Evolutionary conservation across 1,140 invertebrate genomes (phyloP).

Genomic region (Ooceraea biroi): DNA sequence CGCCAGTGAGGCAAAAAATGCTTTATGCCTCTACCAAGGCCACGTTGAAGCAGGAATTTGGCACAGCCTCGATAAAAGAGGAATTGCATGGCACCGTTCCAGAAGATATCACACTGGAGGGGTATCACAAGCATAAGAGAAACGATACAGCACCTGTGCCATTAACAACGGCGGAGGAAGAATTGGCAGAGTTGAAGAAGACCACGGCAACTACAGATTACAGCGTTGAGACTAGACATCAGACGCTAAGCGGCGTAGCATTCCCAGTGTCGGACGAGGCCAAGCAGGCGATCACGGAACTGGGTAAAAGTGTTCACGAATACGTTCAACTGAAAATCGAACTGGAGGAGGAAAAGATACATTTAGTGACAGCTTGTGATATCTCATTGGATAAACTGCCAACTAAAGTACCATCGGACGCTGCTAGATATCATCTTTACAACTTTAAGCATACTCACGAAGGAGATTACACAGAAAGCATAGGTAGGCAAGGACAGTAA

Average conservation of each 20-base stretch:
- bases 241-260: conserved; percentile 95
- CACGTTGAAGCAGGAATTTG: conserved; percentile 98
- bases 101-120: conserved; percentile 93
- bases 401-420: conserved; percentile 92
- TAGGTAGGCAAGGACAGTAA: conserved; percentile 86
- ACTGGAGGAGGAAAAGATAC: conserved; percentile 92
- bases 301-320: conserved; percentile 89
- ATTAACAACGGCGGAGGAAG: conserved; percentile 95
- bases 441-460: conserved; percentile 97
- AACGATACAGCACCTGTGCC: conserved; percentile 94
- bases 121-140: conserved; percentile 93
- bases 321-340: conserved; percentile 94
- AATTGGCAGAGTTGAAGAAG: conserved; percentile 93
- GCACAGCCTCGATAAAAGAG: conserved; percentile 95
- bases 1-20: conserved; percentile 98
- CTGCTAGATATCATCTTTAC: conserved; percentile 96
- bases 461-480: conserved; percentile 94
- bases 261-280: conserved; percentile 97
- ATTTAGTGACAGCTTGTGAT: conserved; percentile 89
- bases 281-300: conserved; percentile 90
- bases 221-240: conserved; percentile 94
- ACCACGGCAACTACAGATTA: conserved; percentile 92
- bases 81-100: conserved; percentile 95
- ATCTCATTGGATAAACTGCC: conserved; percentile 89
- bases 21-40: conserved; percentile 99